These are phyloP conservation scores for Heliconius congener DNA, from an alignment of 1,140 invertebrate genomes.

Conservation along the genomic window DNA sequence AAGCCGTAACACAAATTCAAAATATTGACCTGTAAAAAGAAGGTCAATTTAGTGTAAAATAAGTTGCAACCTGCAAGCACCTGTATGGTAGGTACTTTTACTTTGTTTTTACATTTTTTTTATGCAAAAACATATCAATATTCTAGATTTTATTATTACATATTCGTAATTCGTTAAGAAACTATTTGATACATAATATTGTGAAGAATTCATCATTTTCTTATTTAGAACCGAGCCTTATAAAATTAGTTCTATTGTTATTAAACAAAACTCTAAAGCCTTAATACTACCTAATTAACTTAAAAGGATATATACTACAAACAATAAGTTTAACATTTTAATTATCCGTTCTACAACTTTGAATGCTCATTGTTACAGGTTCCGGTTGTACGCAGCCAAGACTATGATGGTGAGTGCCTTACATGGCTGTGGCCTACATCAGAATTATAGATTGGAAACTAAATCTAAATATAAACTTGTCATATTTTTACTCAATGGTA, in stretches of 20 bases:
- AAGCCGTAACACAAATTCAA: neutral
- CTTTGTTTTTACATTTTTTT: neutral
- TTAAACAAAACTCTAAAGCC: neutral
- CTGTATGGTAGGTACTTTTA: neutral
- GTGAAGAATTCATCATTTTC: neutral
- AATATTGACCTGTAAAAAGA: neutral
- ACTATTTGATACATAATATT: too few species aligned
- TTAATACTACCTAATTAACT: neutral
- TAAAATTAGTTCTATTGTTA: neutral
- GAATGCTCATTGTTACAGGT: constrained; percentile 75
- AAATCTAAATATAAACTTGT: neutral
- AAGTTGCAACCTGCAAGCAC: neutral
- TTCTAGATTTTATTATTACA: too few species aligned
- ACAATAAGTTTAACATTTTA: constrained; percentile 23
- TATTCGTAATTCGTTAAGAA: too few species aligned
- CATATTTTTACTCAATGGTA: too few species aligned
- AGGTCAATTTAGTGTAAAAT: neutral
- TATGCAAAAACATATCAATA: too few species aligned
- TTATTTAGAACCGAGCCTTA: neutral
- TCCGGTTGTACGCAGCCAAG: constrained; percentile 63
- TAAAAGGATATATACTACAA: neutral
- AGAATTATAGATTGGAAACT: neutral
- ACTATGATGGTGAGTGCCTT: constrained; percentile 74
- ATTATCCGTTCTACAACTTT: constrained; percentile 31
- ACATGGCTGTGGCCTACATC: neutral